Evolutionary conservation across 2,888 invertebrate species (phyloP).

Genomic region (Spisula subtruncata): DNA sequence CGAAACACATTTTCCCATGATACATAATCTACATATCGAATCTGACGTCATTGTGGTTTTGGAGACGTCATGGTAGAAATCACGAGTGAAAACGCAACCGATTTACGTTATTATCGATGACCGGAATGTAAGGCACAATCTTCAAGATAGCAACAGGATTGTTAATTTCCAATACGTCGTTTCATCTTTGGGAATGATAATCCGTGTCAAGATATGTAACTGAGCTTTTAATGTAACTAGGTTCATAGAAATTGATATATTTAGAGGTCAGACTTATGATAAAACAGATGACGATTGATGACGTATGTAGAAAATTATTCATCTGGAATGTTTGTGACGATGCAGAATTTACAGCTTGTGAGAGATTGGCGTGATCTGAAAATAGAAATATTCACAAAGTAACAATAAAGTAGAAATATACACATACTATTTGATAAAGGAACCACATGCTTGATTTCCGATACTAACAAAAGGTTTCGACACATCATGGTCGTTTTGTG

Average conservation of each 20-base stretch:
- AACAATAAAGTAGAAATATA: not conserved
- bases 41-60: not conserved
- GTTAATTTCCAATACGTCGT: not conserved
- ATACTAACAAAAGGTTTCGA: too few species aligned
- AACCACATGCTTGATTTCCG: too few species aligned
- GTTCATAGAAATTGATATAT: constrained; percentile 14
- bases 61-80: not conserved
- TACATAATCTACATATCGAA: not conserved
- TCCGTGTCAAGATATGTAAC: not conserved
- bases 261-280: constrained; percentile 4
- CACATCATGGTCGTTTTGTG: too few species aligned
- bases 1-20: not conserved
- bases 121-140: constrained; percentile 20
- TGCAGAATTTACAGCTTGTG: not conserved
- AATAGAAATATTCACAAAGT: not conserved
- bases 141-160: not conserved
- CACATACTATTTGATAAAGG: too few species aligned
- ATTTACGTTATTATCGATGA: constrained; percentile 1
- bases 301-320: not conserved
- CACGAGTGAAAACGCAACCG: not conserved
- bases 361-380: constrained; percentile 3
- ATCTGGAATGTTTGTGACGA: not conserved
- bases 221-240: constrained; percentile 15
- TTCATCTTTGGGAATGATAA: constrained; percentile 8
- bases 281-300: constrained; percentile 24